Evolutionary conservation across 53 echinoderm and acorn worm genomes (phyloP).

Genomic region (Holothuria scabra): DNA sequence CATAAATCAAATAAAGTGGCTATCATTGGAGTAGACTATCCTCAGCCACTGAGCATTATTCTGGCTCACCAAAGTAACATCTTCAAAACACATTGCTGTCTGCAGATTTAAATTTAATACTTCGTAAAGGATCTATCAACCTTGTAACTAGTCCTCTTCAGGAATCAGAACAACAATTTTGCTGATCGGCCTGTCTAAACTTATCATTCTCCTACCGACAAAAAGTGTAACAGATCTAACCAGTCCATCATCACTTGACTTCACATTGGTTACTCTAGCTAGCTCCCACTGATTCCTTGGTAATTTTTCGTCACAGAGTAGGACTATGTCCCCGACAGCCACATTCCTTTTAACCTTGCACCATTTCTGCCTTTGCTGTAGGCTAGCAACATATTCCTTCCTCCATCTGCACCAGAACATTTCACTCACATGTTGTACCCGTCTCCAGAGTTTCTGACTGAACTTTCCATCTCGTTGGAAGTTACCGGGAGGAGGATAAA

Average conservation of each 20-base stretch:
- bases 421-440: constrained; percentile 58
- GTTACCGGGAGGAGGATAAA: too few species aligned
- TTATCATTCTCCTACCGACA: too few species aligned
- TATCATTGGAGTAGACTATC: constrained; percentile 43
- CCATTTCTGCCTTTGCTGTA: constrained; percentile 66
- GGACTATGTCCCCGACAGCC: constrained; percentile 52
- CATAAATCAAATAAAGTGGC: not conserved
- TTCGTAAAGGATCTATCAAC: too few species aligned
- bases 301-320: constrained; percentile 53
- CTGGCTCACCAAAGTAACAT: constrained; percentile 34
- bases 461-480: constrained; percentile 60
- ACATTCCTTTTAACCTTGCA: constrained; percentile 19
- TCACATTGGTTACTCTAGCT: constrained; percentile 45
- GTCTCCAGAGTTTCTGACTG: constrained; percentile 61
- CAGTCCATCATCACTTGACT: constrained; percentile 26
- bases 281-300: constrained; percentile 59
- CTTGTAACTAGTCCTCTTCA: too few species aligned
- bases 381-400: too few species aligned
- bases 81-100: constrained; percentile 13
- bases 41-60: constrained; percentile 45
- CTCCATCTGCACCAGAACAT: constrained; percentile 67
- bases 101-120: too few species aligned
- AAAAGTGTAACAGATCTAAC: too few species aligned
- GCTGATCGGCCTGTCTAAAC: too few species aligned
- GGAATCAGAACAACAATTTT: too few species aligned